Conservation (phyloP, 1,140 invertebrate species). For the Pachyrhynchus sulphureomaculatus region DNA sequence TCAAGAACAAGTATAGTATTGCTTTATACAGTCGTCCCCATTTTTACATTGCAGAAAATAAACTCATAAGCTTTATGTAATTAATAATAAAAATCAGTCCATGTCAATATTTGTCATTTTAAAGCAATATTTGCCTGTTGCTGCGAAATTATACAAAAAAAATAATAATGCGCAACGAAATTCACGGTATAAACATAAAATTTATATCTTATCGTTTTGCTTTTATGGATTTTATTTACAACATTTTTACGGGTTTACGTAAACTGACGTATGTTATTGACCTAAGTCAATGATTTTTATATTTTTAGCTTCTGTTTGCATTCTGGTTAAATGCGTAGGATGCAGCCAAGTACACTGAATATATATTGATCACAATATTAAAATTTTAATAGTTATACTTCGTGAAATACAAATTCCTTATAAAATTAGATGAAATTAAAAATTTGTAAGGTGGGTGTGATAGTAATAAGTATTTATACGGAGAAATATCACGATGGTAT, state of each 20-base stretch:
- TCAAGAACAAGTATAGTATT: too few species aligned
- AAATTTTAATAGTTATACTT: too few species aligned
- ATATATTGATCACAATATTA: too few species aligned
- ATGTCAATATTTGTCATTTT: neutral
- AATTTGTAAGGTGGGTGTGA: too few species aligned
- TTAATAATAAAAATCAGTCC: neutral
- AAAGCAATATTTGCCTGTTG: neutral
- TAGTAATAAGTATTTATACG: too few species aligned
- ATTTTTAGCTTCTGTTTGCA: constrained; percentile 11
- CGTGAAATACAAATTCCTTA: too few species aligned
- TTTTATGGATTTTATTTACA: constrained; percentile 1
- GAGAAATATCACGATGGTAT: too few species aligned
- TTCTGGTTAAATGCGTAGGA: neutral
- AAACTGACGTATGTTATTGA: constrained; percentile 8
- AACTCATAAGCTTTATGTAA: neutral
- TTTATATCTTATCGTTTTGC: neutral
- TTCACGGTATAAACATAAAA: neutral
- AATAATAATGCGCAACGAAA: constrained; percentile 1
- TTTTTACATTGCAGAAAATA: neutral
- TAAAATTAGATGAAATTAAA: too few species aligned
- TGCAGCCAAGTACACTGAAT: neutral
- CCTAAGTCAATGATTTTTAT: constrained; percentile 11
- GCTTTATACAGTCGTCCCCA: neutral
- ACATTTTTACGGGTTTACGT: constrained; percentile 7
- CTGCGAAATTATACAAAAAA: neutral